Conservation (phyloP, 2,113 vertebrate genomes). For the human region GRCh38 chr11:12737001-12737500, state of each 20-base stretch:
- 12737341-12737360: background rate
- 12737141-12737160: slow-evolving; percentile 27
- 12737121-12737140: background rate
- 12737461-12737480: background rate
- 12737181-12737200: background rate
- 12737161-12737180: background rate
- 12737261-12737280: background rate
- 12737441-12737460: background rate
- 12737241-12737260: background rate
- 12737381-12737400: background rate
- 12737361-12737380: background rate
- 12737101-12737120: background rate
- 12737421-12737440: background rate
- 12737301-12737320: background rate
- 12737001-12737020: background rate
- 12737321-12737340: background rate
- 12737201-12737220: background rate
- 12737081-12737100: background rate
- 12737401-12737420: background rate
- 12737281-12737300: background rate
- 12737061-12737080: background rate
- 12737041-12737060: background rate
- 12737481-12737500: background rate
- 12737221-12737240: background rate
- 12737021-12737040: background rate